Percentiles rank a stretch among this genome's conserved stretches.
phyloP scores from a whole-genome alignment of 2,113 vertebrate species.

The Eolophus roseicapilla region DNA sequence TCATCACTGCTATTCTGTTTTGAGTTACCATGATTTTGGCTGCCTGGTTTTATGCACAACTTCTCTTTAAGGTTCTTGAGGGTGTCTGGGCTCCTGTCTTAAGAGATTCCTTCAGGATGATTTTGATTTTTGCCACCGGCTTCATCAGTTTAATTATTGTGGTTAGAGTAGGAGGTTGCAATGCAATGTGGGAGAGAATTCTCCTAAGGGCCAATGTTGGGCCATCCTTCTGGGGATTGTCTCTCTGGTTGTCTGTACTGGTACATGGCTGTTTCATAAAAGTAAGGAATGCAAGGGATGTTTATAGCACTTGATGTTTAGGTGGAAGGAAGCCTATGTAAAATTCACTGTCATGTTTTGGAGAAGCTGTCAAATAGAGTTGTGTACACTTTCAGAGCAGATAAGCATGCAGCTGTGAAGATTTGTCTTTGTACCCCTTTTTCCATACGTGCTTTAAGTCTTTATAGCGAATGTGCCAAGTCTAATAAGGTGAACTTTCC shows the following conservation, averaged over 20 bases:
- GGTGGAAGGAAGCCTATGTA: background rate
- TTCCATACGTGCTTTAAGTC: background rate
- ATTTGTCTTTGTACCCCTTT: background rate
- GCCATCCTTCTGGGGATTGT: background rate
- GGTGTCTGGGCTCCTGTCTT: background rate
- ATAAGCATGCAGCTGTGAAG: background rate
- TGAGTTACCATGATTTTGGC: background rate
- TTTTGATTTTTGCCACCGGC: background rate
- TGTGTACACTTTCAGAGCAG: background rate
- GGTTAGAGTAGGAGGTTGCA: background rate
- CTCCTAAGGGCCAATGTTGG: background rate
- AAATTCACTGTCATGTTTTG: background rate
- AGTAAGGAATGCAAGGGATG: fast-evolving
- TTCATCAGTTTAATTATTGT: background rate
- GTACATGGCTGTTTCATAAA: background rate
- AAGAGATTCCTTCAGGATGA: background rate
- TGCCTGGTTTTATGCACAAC: background rate
- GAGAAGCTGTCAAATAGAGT: background rate
- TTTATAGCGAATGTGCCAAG: background rate
- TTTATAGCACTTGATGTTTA: background rate
- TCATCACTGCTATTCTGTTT: background rate
- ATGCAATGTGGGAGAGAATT: background rate
- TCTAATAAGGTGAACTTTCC: background rate
- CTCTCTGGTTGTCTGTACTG: background rate
- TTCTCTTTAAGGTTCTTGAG: background rate